These are phyloP conservation scores for Sander vitreus DNA, from an alignment of 2,113 vertebrate species.

Conservation along the genomic window DNA sequence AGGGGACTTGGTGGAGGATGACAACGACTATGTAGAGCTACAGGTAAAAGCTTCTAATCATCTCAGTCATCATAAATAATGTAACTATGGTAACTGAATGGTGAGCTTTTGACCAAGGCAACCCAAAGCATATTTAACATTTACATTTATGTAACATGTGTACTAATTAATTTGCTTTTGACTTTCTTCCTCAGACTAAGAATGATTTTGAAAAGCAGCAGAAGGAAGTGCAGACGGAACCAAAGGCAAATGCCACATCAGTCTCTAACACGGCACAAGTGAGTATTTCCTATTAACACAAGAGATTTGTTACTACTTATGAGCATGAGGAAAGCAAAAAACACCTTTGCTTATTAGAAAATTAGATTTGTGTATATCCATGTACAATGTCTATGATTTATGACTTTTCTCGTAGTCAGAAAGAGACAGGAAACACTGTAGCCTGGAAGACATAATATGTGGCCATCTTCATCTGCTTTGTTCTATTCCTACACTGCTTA, in stretches of 20 bases:
- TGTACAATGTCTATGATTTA: neutral
- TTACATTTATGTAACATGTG: neutral
- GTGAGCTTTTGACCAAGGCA: neutral
- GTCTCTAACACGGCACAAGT: constrained; percentile 61
- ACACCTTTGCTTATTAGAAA: neutral
- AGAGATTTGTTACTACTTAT: neutral
- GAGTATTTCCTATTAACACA: constrained; percentile 2
- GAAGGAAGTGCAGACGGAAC: constrained; percentile 47
- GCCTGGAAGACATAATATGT: neutral
- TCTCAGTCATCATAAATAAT: neutral
- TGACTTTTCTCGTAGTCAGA: neutral
- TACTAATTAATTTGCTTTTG: constrained; percentile 6
- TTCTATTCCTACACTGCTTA: constrained; percentile 12
- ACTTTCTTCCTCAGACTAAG: constrained; percentile 77
- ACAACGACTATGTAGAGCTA: constrained; percentile 87
- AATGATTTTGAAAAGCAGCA: constrained; percentile 77
- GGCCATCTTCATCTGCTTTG: neutral
- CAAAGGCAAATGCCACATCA: constrained; percentile 43
- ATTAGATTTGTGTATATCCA: neutral
- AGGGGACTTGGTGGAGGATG: constrained; percentile 61
- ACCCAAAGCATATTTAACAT: neutral
- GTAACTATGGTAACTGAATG: neutral
- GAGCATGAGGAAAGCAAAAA: neutral
- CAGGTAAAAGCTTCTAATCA: constrained; percentile 74
- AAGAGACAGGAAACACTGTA: neutral